A percentile compares a stretch with the other conserved stretches of the same genome.
Conservation (phyloP, 2,888 invertebrate species). For the Hoplodrina ambigua region DNA sequence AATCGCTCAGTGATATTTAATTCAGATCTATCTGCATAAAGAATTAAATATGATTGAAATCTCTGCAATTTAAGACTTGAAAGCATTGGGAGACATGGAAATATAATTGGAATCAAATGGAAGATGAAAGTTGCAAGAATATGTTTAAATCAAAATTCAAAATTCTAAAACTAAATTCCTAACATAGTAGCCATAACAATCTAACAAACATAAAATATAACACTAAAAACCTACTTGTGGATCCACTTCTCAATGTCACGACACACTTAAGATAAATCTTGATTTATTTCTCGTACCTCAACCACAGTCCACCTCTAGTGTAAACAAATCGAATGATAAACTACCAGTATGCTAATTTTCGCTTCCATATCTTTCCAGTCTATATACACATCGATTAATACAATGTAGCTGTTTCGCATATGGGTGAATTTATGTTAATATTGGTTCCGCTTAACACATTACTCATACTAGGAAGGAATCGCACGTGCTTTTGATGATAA, state of each 20-base stretch:
- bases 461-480: constrained; percentile 64
- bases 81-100: constrained; percentile 34
- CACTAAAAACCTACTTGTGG: constrained; percentile 11
- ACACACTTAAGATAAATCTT: constrained; percentile 21
- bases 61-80: constrained; percentile 44
- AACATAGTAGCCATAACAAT: constrained; percentile 10
- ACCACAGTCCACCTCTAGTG: constrained; percentile 7
- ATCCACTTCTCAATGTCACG: constrained; percentile 15
- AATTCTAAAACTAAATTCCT: constrained; percentile 14
- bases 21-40: constrained; percentile 49
- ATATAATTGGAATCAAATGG: constrained; percentile 40
- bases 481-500: constrained; percentile 56
- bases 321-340: constrained; percentile 40
- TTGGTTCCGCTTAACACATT: constrained; percentile 44
- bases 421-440: constrained; percentile 56
- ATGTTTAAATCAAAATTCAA: constrained; percentile 5
- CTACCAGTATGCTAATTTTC: constrained; percentile 51
- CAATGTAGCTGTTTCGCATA: constrained; percentile 46
- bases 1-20: constrained; percentile 38
- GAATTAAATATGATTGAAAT: constrained; percentile 45
- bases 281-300: constrained; percentile 31
- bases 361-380: constrained; percentile 39
- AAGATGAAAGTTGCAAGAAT: constrained; percentile 46
- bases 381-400: constrained; percentile 44
- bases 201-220: constrained; percentile 19